Conservation (phyloP, 2,797 vertebrate species). For the Spea hammondii region DNA sequence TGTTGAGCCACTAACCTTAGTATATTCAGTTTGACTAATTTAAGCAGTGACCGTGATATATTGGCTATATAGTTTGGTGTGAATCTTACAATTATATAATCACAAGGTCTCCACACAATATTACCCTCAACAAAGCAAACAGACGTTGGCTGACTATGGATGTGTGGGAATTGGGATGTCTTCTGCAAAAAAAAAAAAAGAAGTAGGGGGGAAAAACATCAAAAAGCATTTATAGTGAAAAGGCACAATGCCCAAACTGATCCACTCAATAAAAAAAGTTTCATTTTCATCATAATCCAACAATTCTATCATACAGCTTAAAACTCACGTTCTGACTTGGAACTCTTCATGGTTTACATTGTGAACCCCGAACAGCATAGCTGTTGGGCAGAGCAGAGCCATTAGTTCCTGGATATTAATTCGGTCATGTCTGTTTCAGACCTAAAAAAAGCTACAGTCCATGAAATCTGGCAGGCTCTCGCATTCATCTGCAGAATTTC, state of each 20-base stretch:
- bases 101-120: conserved; percentile 18
- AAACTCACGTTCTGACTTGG: conserved; percentile 42
- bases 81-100: conserved; percentile 23
- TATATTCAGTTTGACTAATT: conserved; percentile 6
- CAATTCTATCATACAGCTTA: conserved; percentile 38
- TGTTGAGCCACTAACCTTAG: conserved; percentile 14
- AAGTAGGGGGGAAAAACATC: conserved; percentile 8
- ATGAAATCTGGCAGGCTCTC: conserved; percentile 47
- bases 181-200: conserved; percentile 20
- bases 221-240: conserved; percentile 15
- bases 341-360: conserved; percentile 32
- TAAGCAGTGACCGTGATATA: not conserved
- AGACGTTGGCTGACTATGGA: conserved; percentile 43
- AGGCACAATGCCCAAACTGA: conserved; percentile 36
- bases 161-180: conserved; percentile 41
- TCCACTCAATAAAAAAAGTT: conserved; percentile 39
- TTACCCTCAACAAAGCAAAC: conserved; percentile 23
- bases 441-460: conserved; percentile 46
- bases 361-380: conserved; percentile 26
- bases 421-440: conserved; percentile 50
- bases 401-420: conserved; percentile 50
- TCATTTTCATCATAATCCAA: conserved; percentile 42
- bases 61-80: conserved; percentile 16
- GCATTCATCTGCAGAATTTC: conserved; percentile 45
- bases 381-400: conserved; percentile 26